Evolutionary conservation across 2,888 invertebrate species (phyloP), one percentile per base, ranked within the genome.

Genomic region (Orthosia gracilis): DNA sequence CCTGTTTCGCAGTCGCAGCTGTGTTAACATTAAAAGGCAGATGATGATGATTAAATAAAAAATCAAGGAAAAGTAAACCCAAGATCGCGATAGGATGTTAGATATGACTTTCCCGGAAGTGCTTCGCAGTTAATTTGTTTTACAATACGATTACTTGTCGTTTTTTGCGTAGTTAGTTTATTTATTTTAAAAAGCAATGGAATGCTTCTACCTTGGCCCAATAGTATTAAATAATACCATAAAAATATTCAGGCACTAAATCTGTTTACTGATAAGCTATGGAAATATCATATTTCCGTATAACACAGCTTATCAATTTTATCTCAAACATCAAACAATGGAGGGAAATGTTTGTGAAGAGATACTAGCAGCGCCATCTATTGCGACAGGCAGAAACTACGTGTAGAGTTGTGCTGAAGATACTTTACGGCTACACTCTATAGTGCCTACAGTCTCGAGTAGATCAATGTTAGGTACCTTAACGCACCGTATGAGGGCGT

Each of bases 351-450:
- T 49, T 78, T 4, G 31, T 45, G 18, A 2, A 62, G 23, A 59
- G 18, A 45, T n/a, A 77, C 57, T 7, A 4, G 49, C 13, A 62
- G 74, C 79, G 81, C 81, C 83, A 82, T 83, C 81, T 82, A 21
- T 62, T n/a, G 5, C 7, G 7, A 55, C 40, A 49, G 5, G 7
- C 21, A 17, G 12, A 62, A 65, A 83, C 54, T 52, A 70, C n/a
- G 26, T 40, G 21, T 13, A 15, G 3, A 67, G 15, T 52, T 31
- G 12, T 47, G 47, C 40, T 26, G 9, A 45, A 40, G 31, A 52
- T 13, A 11, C 45, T 45, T 4, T 18, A 66, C 11, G 17, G 23
- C 7, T 73, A 7, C 15, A 54, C 13, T 15, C n/a, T 18, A 45
- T 18, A 12, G 55, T 57, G 23, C 7, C 17, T 55, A 26, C 11